Evolutionary conservation across 2,113 vertebrate species (phyloP).

Genomic region (Camelus bactrianus): DNA sequence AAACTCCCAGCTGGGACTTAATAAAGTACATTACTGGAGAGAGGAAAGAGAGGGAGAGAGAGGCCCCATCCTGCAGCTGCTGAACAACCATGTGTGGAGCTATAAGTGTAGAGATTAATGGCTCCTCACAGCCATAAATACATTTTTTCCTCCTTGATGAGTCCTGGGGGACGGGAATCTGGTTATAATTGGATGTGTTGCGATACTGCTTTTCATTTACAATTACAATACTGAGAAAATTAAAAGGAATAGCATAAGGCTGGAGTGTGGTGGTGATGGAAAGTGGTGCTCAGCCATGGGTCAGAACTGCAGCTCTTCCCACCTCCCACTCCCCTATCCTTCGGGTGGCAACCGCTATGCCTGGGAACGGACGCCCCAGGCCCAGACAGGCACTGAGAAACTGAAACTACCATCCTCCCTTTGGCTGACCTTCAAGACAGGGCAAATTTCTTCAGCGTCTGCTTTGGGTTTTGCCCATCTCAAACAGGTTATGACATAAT

Average conservation of each 20-base stretch:
- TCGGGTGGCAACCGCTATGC: not conserved
- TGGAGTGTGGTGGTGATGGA: not conserved
- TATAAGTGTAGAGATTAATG: conserved; percentile 38
- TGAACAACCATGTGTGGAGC: not conserved
- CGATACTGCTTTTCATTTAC: conserved; percentile 74
- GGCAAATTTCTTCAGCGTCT: not conserved
- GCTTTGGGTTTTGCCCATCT: not conserved
- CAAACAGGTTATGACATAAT: not conserved
- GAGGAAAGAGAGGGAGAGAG: not conserved
- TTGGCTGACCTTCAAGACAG: not conserved
- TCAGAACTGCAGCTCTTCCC: not conserved
- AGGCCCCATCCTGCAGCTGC: not conserved
- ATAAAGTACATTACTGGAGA: not conserved
- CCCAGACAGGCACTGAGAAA: not conserved
- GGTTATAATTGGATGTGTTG: conserved; percentile 72
- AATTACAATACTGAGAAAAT: conserved; percentile 66
- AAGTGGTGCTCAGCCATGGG: not conserved
- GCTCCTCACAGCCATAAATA: conserved; percentile 57
- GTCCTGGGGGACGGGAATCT: conserved; percentile 55
- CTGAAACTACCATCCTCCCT: not conserved
- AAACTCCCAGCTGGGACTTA: not conserved
- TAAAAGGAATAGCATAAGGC: conserved; percentile 4
- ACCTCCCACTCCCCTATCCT: not conserved
- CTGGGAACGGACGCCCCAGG: rapidly evolving
- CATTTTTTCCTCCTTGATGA: conserved; percentile 37